A percentile compares a stretch with the other conserved stretches of the same genome.
Evolutionary conservation across 2,888 invertebrate genomes (phyloP).

Genomic region (Petrolisthes manimaculis): DNA sequence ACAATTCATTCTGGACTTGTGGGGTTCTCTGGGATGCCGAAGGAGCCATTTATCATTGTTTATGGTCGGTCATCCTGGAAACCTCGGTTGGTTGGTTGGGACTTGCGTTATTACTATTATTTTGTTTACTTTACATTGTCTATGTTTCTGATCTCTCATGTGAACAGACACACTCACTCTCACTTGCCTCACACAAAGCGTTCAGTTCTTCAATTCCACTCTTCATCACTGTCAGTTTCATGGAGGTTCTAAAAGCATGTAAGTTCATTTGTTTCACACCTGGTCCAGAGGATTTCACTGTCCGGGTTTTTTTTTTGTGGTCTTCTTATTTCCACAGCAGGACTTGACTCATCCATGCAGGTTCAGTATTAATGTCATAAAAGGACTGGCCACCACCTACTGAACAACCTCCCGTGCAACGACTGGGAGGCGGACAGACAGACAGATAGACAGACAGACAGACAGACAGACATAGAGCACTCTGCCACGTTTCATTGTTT

Average conservation of each 20-base stretch:
- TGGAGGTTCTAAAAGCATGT: slow-evolving; percentile 10
- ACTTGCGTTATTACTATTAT: background rate
- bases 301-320: too few species aligned
- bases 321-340: background rate
- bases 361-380: background rate
- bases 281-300: background rate
- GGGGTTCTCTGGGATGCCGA: slow-evolving; percentile 27
- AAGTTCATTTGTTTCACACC: background rate
- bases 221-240: slow-evolving; percentile 13
- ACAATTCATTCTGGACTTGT: slow-evolving; percentile 20
- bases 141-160: slow-evolving; percentile 1
- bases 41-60: background rate
- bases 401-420: background rate
- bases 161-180: slow-evolving; percentile 10
- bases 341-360: background rate
- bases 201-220: background rate
- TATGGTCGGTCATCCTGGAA: background rate
- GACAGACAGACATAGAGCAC: background rate
- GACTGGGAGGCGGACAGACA: background rate
- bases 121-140: background rate
- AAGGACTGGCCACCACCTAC: background rate
- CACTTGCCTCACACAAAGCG: slow-evolving; percentile 13
- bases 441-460: background rate
- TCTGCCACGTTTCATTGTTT: background rate
- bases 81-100: background rate